Evolutionary conservation across 2,888 invertebrate species (phyloP).

Genomic region (Rhynchonema sp.): DNA sequence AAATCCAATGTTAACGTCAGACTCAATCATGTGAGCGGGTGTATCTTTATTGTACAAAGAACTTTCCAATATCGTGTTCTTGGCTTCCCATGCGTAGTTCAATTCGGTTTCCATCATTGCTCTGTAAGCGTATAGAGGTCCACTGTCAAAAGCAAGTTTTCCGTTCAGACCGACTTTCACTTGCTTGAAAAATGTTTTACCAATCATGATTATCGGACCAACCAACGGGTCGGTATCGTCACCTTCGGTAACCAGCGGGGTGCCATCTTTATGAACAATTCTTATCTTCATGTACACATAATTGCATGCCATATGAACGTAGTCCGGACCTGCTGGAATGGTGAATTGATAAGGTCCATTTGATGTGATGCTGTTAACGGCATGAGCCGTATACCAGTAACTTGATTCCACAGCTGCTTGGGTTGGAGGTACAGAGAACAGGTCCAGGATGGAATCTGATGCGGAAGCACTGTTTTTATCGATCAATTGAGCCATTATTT

Average conservation of each 20-base stretch:
- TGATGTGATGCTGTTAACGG: neutral
- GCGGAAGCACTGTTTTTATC: neutral
- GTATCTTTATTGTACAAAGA: neutral
- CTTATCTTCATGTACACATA: constrained; percentile 1
- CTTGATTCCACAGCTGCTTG: neutral
- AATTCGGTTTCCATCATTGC: neutral
- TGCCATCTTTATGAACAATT: neutral
- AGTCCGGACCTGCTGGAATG: neutral
- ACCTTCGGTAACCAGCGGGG: no score
- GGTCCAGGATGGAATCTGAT: neutral
- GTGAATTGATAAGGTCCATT: constrained; percentile 4
- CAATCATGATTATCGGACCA: constrained; percentile 2
- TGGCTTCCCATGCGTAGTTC: neutral
- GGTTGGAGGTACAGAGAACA: constrained; percentile 4
- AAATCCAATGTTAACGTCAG: neutral
- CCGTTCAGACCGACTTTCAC: constrained; percentile 1
- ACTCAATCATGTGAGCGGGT: neutral
- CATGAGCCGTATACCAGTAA: constrained; percentile 1
- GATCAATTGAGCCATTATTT: neutral
- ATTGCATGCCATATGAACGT: neutral
- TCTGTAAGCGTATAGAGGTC: constrained; percentile 1
- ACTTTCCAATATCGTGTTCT: neutral
- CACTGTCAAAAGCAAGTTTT: constrained; percentile 3
- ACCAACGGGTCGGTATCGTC: neutral
- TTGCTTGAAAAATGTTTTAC: constrained; percentile 5